phyloP scores from a whole-genome alignment of 2,797 vertebrate genomes.

The Prionace glauca region DNA sequence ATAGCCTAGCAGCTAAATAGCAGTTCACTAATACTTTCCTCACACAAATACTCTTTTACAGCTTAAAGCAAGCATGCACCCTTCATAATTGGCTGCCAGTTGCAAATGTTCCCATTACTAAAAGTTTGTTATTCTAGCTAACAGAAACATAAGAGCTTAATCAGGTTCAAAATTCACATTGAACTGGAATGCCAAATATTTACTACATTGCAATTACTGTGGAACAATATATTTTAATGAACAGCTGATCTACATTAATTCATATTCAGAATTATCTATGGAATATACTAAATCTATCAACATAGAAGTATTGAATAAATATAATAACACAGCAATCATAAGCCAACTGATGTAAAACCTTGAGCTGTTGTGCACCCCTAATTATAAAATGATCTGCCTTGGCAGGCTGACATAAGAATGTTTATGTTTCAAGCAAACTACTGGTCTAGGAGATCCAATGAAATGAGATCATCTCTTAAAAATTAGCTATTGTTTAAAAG shows the following conservation, averaged over 20 bases:
- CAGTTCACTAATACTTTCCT: constrained; percentile 12
- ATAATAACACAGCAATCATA: constrained; percentile 36
- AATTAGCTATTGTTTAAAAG: constrained; percentile 35
- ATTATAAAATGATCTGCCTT: constrained; percentile 28
- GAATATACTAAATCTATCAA: constrained; percentile 19
- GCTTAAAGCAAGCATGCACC: neutral
- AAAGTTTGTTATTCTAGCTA: constrained; percentile 30
- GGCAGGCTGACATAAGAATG: constrained; percentile 29
- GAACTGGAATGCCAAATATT: constrained; percentile 28
- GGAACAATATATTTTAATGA: constrained; percentile 16
- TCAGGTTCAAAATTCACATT: constrained; percentile 19
- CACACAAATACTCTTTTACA: constrained; percentile 9
- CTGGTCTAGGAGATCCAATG: constrained; percentile 34
- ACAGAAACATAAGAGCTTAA: constrained; percentile 30
- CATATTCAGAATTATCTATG: constrained; percentile 34
- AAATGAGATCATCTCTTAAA: constrained; percentile 30
- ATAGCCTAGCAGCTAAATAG: neutral
- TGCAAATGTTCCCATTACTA: constrained; percentile 20
- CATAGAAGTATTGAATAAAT: constrained; percentile 31
- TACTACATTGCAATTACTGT: constrained; percentile 12
- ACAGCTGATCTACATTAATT: constrained; percentile 33
- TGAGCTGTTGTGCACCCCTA: neutral
- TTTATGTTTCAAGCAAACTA: constrained; percentile 30
- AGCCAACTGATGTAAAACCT: constrained; percentile 30
- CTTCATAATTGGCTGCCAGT: constrained; percentile 11